These are phyloP conservation scores for Chionodraco myersi DNA, from an alignment of 2,113 vertebrate species.

Conservation along the genomic window DNA sequence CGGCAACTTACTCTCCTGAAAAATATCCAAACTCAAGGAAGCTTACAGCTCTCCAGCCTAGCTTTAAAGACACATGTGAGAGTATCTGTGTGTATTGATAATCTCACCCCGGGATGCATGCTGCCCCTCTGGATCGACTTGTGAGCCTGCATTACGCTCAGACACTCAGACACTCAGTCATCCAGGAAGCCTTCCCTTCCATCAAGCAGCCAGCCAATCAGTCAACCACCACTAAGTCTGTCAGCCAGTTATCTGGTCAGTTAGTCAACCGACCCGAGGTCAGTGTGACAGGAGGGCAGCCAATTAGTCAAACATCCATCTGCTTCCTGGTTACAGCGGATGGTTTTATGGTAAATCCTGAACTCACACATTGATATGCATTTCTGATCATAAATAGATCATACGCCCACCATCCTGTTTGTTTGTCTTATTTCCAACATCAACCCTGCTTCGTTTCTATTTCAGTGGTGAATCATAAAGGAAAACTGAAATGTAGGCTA, in stretches of 20 bases:
- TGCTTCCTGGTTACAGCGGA: conserved; percentile 21
- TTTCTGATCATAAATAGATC: conserved; percentile 34
- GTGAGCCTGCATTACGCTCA: conserved; percentile 49
- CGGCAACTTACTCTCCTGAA: conserved; percentile 23
- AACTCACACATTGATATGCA: conserved; percentile 15
- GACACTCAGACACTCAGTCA: conserved; percentile 55
- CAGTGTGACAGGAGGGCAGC: conserved; percentile 46
- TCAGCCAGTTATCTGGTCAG: conserved; percentile 74
- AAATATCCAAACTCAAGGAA: conserved; percentile 36
- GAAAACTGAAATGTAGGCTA: conserved; percentile 23
- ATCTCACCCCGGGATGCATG: conserved; percentile 40
- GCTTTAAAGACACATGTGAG: conserved; percentile 39
- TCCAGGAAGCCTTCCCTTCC: conserved; percentile 46
- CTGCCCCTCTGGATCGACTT: conserved; percentile 58
- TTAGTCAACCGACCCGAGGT: conserved; percentile 67
- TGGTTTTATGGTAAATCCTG: conserved; percentile 2
- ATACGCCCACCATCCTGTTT: conserved; percentile 20
- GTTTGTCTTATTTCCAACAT: conserved; percentile 1
- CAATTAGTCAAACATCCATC: conserved; percentile 55
- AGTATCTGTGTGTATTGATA: conserved; percentile 51
- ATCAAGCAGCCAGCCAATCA: conserved; percentile 61
- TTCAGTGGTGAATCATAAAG: conserved; percentile 12
- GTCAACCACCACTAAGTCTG: conserved; percentile 71
- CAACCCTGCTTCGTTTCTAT: neutral
- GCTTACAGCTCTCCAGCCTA: conserved; percentile 6